Percentiles rank a stretch among this genome's conserved stretches.
These are phyloP conservation scores for Philaethria dido DNA, from an alignment of 2,888 invertebrate species.

Conservation along the genomic window DNA sequence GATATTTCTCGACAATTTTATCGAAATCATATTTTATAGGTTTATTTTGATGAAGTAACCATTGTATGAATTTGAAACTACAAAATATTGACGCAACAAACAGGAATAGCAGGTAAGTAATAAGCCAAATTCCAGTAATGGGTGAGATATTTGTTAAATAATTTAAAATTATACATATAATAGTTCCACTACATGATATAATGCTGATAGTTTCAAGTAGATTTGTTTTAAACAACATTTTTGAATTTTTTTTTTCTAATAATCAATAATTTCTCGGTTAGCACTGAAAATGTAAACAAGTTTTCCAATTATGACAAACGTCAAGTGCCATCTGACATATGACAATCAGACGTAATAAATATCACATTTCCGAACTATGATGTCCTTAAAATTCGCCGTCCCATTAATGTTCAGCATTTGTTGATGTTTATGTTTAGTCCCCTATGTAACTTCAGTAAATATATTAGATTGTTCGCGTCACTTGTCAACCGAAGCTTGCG, in stretches of 20 bases:
- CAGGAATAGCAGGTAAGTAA: slow-evolving; percentile 66
- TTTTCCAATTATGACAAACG: background rate
- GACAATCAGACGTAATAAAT: background rate
- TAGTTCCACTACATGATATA: slow-evolving; percentile 60
- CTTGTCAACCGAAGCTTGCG: too few relatives aligned
- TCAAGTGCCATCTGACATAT: background rate
- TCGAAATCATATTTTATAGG: slow-evolving; percentile 77
- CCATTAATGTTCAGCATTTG: too few relatives aligned
- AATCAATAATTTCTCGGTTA: background rate
- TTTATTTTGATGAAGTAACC: slow-evolving; percentile 78
- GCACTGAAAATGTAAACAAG: background rate
- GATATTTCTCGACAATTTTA: slow-evolving; percentile 56
- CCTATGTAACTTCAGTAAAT: too few relatives aligned
- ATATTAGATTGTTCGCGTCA: too few relatives aligned
- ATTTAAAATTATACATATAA: slow-evolving; percentile 64
- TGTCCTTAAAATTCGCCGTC: too few relatives aligned
- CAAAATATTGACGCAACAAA: slow-evolving; percentile 73
- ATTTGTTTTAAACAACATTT: slow-evolving; percentile 71
- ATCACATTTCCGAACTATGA: too few relatives aligned
- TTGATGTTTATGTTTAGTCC: too few relatives aligned
- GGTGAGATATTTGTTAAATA: slow-evolving; percentile 73
- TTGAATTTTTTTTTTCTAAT: slow-evolving; percentile 37
- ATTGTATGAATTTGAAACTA: slow-evolving; percentile 81
- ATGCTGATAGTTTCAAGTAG: slow-evolving; percentile 64
- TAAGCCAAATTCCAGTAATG: slow-evolving; percentile 71